Conservation (phyloP, 2,797 vertebrate genomes). For the Phrynocephalus guinanensis region DNA sequence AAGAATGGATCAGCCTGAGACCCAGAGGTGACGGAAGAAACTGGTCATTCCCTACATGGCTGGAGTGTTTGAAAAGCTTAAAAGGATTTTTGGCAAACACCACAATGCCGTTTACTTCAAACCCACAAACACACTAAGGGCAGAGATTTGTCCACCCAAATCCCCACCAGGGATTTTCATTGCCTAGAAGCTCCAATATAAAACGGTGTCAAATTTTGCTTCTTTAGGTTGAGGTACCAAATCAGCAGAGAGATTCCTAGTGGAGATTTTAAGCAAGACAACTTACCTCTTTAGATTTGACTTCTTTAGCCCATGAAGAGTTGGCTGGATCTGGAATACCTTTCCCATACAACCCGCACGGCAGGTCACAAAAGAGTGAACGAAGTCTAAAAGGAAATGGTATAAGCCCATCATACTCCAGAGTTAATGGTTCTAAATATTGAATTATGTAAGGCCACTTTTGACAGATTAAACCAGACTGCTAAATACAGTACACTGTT, state of each 20-base stretch:
- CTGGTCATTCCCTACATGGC: no score
- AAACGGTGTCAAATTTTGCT: neutral
- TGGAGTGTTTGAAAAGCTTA: no score
- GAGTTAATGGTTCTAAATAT: accelerated
- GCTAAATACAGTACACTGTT: neutral
- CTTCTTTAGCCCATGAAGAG: slow-evolving; percentile 88
- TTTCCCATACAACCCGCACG: slow-evolving; percentile 73
- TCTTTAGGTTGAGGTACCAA: no score
- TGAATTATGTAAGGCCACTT: accelerated
- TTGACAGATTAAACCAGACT: neutral
- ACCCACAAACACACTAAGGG: no score
- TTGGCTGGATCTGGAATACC: slow-evolving; percentile 92
- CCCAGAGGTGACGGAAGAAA: no score
- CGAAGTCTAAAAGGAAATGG: slow-evolving; percentile 59
- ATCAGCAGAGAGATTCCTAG: neutral
- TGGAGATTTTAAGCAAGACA: accelerated
- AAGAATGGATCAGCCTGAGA: no score
- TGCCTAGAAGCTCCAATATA: neutral
- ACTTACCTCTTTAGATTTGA: slow-evolving; percentile 78
- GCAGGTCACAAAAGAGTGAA: slow-evolving; percentile 65
- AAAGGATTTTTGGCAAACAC: no score
- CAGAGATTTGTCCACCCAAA: neutral
- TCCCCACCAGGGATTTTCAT: neutral
- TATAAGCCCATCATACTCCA: accelerated
- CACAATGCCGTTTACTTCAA: no score